A percentile compares a stretch with the other conserved stretches of the same genome.
Evolutionary conservation across 2,888 invertebrate species (phyloP).

Genomic region (Linnaemya vulpina): DNA sequence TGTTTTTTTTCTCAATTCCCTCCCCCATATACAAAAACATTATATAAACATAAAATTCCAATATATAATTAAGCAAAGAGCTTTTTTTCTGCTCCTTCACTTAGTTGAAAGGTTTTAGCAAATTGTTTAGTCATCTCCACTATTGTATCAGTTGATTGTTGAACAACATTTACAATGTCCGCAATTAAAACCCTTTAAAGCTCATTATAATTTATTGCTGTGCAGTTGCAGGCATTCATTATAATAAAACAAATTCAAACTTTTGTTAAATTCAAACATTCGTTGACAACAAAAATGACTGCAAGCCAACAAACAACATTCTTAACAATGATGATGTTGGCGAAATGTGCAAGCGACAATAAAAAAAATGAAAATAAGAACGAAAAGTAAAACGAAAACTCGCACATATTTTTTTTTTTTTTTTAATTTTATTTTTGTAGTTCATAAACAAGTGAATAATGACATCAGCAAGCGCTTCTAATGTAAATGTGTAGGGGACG

Average conservation of each 20-base stretch:
- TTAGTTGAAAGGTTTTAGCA: background rate
- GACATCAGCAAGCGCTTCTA: constrained; percentile 36
- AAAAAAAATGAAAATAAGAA: constrained; percentile 4
- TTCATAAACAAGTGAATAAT: constrained; percentile 45
- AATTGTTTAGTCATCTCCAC: background rate
- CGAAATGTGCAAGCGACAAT: constrained; percentile 7
- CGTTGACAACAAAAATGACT: constrained; percentile 7
- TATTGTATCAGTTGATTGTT: background rate
- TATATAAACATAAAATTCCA: no score
- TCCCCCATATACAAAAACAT: no score
- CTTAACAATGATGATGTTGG: constrained; percentile 17
- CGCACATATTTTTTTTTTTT: constrained; percentile 32
- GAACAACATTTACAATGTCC: background rate
- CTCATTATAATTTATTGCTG: constrained; percentile 18
- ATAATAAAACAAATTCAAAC: constrained; percentile 29
- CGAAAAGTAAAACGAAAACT: constrained; percentile 23
- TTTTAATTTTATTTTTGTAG: constrained; percentile 33
- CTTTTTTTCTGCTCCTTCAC: no score
- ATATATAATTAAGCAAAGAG: no score
- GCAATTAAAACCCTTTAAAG: background rate
- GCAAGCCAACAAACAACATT: constrained; percentile 17
- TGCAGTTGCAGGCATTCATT: constrained; percentile 18
- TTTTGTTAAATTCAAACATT: constrained; percentile 24
- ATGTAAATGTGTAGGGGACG: constrained; percentile 40
- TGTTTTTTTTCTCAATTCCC: no score